These are phyloP conservation scores for Steatornis caripensis DNA, from an alignment of 2,113 vertebrate genomes.

Conservation along the genomic window DNA sequence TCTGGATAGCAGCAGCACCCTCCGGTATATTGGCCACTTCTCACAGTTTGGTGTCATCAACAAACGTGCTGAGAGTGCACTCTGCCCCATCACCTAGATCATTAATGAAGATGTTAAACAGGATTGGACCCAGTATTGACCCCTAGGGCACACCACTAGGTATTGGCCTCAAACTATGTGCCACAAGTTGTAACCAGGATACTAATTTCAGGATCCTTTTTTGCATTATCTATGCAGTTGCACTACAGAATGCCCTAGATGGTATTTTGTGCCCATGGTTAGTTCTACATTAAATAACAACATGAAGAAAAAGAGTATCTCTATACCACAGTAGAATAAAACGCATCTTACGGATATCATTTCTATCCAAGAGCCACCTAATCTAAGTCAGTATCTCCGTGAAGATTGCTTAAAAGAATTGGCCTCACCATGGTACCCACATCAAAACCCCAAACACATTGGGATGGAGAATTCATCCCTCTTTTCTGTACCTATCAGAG, in stretches of 20 bases:
- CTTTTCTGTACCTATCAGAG: not conserved
- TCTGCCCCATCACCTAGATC: not conserved
- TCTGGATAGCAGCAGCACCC: too few relatives aligned
- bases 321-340: not conserved
- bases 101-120: not conserved
- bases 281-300: not conserved
- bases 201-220: not conserved
- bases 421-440: not conserved
- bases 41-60: too few relatives aligned
- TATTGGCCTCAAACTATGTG: not conserved
- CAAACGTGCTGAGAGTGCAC: too few relatives aligned
- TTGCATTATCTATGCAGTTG: not conserved
- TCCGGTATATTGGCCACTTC: not conserved
- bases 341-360: not conserved
- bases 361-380: not conserved
- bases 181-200: not conserved
- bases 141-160: not conserved
- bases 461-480: not conserved
- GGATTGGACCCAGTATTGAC: not conserved
- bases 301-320: not conserved
- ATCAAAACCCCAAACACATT: not conserved
- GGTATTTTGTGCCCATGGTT: not conserved
- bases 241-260: not conserved
- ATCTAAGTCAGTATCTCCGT: not conserved
- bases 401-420: not conserved